Conservation (phyloP, 92 coral and sea anemone species). For the Heliopora coerulea region DNA sequence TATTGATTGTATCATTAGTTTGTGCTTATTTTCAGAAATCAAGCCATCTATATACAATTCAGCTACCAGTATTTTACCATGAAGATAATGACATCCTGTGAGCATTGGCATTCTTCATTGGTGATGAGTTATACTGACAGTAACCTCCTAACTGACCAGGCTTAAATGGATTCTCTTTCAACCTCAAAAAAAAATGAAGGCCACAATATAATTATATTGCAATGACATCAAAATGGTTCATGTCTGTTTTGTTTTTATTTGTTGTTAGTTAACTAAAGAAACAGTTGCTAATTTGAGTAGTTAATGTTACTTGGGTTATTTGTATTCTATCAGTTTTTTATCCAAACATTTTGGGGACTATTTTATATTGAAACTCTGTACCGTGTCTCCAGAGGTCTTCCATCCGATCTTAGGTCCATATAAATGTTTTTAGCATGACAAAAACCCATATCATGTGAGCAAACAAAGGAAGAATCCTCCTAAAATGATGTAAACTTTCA, state of each 20-base stretch:
- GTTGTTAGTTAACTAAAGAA: too few relatives aligned
- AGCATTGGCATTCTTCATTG: constrained; percentile 56
- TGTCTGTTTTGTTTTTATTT: too few relatives aligned
- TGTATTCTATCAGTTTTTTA: too few relatives aligned
- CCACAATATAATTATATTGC: too few relatives aligned
- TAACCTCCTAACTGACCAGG: constrained; percentile 78
- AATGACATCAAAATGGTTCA: too few relatives aligned
- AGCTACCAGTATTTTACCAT: constrained; percentile 75
- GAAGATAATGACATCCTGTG: constrained; percentile 88
- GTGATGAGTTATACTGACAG: constrained; percentile 65
- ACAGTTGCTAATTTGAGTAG: too few relatives aligned
- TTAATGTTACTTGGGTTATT: too few relatives aligned
- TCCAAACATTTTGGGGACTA: too few relatives aligned
- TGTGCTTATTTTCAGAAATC: too few relatives aligned
- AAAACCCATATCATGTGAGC: constrained; percentile 68
- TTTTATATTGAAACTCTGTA: too few relatives aligned
- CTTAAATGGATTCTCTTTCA: constrained; percentile 60
- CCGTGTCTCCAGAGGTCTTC: constrained; percentile 14
- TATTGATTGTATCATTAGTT: too few relatives aligned
- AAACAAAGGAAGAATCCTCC: constrained; percentile 58
- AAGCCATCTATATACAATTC: too few relatives aligned
- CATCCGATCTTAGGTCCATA: constrained; percentile 58
- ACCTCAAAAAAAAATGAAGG: constrained; percentile 53
- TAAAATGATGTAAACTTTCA: background rate
- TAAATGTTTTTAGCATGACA: constrained; percentile 81